Percentiles rank a stretch among this genome's conserved stretches.
Conservation (phyloP, 1,140 invertebrate species). For the Centruroides vittatus region DNA sequence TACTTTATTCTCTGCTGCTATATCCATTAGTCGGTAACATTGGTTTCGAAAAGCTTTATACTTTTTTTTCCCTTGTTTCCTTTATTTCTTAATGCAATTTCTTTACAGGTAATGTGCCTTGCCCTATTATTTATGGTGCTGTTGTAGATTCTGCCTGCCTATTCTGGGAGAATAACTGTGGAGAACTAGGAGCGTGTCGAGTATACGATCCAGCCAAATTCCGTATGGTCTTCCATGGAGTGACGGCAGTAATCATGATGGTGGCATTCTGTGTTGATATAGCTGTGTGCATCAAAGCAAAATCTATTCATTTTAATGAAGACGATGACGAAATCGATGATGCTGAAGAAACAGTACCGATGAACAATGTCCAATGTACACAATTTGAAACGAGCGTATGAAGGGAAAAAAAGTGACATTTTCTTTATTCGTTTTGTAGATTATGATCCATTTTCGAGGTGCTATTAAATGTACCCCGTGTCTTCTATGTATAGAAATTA, state of each 20-base stretch:
- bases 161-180: conserved; percentile 68
- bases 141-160: conserved; percentile 82
- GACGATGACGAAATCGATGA: conserved; percentile 4
- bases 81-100: neutral
- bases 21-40: too few species aligned
- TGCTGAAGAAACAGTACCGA: conserved; percentile 11
- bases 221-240: conserved; percentile 73
- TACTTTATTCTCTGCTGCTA: too few species aligned
- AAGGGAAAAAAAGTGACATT: neutral
- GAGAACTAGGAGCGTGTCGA: conserved; percentile 61
- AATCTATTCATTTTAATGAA: conserved; percentile 52
- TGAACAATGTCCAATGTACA: neutral
- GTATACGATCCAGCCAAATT: conserved; percentile 71
- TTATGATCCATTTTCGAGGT: too few species aligned
- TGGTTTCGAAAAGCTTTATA: too few species aligned
- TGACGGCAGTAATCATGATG: conserved; percentile 62
- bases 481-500: too few species aligned
- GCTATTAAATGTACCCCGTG: too few species aligned
- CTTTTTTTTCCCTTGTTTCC: too few species aligned
- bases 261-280: conserved; percentile 66
- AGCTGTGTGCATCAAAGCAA: conserved; percentile 65
- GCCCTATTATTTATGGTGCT: conserved; percentile 79
- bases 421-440: too few species aligned
- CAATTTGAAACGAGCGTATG: conserved; percentile 11
- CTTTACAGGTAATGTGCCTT: conserved; percentile 63